phyloP scores from a whole-genome alignment of 2,888 invertebrate genomes.

The Clusia tigrina region DNA sequence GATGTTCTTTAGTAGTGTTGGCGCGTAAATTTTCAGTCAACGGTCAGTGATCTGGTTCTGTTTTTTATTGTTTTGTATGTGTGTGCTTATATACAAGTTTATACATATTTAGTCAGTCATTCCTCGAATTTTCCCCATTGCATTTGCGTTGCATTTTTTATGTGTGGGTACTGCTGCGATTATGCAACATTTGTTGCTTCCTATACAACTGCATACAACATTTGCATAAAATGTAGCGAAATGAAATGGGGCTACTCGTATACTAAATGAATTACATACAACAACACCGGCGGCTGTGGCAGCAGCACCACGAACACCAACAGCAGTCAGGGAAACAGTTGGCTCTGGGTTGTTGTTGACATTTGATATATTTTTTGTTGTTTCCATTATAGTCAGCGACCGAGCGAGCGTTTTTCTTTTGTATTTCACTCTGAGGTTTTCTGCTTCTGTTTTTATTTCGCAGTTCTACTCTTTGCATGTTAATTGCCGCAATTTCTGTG shows the following conservation, averaged over 20 bases:
- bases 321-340: not conserved
- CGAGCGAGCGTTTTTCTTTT: not conserved
- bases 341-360: slow-evolving; percentile 1
- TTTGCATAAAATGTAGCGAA: not conserved
- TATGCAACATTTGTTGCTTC: slow-evolving; percentile 10
- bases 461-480: not conserved
- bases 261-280: not conserved
- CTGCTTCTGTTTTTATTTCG: not conserved
- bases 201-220: not conserved
- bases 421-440: too few relatives aligned
- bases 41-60: slow-evolving; percentile 59
- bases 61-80: slow-evolving; percentile 20
- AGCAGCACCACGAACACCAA: not conserved
- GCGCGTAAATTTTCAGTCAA: too few relatives aligned
- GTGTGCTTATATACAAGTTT: slow-evolving; percentile 36
- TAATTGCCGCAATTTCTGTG: slow-evolving; percentile 1
- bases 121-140: not conserved
- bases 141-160: not conserved
- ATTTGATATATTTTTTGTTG: not conserved
- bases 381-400: too few relatives aligned
- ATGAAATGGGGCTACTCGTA: too few relatives aligned
- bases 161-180: slow-evolving; percentile 13
- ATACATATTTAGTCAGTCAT: slow-evolving; percentile 18
- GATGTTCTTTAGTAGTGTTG: too few relatives aligned
- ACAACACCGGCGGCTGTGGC: not conserved